Conservation (phyloP, 2,888 invertebrate genomes). For the Taphrorychus bicolor region DNA sequence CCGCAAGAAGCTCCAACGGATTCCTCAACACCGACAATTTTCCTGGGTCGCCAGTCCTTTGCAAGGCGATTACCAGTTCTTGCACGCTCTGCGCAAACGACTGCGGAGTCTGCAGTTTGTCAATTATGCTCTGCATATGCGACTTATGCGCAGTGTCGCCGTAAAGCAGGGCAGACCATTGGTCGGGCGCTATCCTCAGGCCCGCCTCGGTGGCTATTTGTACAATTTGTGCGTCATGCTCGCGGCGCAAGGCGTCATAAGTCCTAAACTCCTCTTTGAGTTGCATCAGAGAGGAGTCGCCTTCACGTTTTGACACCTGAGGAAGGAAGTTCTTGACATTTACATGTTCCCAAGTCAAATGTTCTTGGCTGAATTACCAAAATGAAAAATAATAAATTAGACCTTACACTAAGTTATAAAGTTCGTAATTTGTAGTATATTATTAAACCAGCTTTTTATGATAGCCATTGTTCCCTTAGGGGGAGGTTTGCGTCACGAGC, state of each 20-base stretch:
- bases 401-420: too few species aligned
- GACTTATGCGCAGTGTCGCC: constrained; percentile 96
- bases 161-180: constrained; percentile 96
- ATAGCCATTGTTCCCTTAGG: too few species aligned
- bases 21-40: constrained; percentile 78
- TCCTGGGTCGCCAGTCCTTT: constrained; percentile 87
- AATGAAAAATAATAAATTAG: too few species aligned
- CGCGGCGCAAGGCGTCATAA: constrained; percentile 90
- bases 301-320: constrained; percentile 93
- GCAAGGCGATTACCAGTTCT: constrained; percentile 88
- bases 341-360: background rate
- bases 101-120: constrained; percentile 92
- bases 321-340: background rate
- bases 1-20: constrained; percentile 84
- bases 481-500: too few species aligned
- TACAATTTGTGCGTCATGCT: constrained; percentile 98
- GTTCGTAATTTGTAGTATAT: too few species aligned
- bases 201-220: constrained; percentile 98
- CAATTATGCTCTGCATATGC: constrained; percentile 95
- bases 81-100: constrained; percentile 91
- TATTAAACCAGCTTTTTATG: too few species aligned
- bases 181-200: constrained; percentile 94
- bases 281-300: constrained; percentile 97
- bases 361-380: background rate
- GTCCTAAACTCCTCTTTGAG: constrained; percentile 95